These are phyloP conservation scores for Drosophila persimilis DNA, from an alignment of 1,140 invertebrate species.

Conservation along the genomic window DNA sequence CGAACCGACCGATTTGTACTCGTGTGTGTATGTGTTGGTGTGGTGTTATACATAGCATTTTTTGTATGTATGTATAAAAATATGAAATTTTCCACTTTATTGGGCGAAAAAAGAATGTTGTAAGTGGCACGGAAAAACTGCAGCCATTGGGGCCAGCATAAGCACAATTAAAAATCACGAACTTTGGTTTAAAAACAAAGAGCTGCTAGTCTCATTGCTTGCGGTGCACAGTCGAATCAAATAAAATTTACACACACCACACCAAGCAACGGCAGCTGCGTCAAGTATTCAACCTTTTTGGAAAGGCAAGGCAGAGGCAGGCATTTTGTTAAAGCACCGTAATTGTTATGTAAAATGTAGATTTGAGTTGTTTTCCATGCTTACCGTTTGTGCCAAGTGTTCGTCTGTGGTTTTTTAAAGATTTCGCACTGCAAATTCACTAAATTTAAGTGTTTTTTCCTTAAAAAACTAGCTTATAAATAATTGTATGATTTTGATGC, in stretches of 20 bases:
- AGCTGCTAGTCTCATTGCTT: background rate
- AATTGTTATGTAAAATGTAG: conserved; percentile 79
- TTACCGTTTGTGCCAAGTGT: conserved; percentile 83
- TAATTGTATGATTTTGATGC: conserved; percentile 83
- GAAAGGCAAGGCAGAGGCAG: conserved; percentile 56
- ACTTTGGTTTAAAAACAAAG: conserved; percentile 14
- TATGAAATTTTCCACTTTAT: conserved; percentile 76
- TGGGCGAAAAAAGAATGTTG: conserved; percentile 25
- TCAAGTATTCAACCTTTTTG: conserved; percentile 62
- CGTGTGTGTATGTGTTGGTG: conserved; percentile 62
- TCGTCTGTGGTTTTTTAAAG: conserved; percentile 82
- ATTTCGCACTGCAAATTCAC: conserved; percentile 83
- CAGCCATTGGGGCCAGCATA: background rate
- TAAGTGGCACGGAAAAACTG: conserved; percentile 31
- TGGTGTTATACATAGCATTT: conserved; percentile 82
- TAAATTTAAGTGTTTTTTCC: conserved; percentile 83
- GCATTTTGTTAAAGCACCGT: conserved; percentile 59
- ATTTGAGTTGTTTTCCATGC: conserved; percentile 52
- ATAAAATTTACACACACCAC: conserved; percentile 35
- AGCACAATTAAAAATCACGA: conserved; percentile 10
- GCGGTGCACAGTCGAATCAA: conserved; percentile 18
- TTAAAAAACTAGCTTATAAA: conserved; percentile 83
- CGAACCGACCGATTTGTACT: conserved; percentile 24
- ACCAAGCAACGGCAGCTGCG: conserved; percentile 66
- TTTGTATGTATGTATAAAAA: conserved; percentile 82